phyloP scores from a whole-genome alignment of 2,797 vertebrate genomes.

The Myiothlypis chrysogaster region DNA sequence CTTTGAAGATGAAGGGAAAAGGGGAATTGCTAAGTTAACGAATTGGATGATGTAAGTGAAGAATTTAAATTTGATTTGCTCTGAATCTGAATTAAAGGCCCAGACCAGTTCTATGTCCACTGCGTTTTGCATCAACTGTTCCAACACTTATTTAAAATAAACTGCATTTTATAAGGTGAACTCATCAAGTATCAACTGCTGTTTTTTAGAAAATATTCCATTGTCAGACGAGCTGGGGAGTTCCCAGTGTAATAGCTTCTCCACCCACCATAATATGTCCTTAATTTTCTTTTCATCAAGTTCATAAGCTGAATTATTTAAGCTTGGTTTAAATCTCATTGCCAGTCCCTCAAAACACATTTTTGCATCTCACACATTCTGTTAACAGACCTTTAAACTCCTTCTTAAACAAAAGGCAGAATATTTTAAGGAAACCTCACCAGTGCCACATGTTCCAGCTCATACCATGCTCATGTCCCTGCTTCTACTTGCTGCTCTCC shows the following conservation, averaged over 20 bases:
- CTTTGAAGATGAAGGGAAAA: neutral
- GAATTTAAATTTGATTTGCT: neutral
- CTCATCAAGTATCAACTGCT: neutral
- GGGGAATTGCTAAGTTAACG: neutral
- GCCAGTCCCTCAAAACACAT: neutral
- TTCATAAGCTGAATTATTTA: neutral
- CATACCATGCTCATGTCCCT: neutral
- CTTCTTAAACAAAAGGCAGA: neutral
- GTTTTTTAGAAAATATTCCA: neutral
- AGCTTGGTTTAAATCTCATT: neutral
- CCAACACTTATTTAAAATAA: neutral
- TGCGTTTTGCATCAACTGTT: neutral
- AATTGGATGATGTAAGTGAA: neutral
- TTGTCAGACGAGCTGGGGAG: neutral
- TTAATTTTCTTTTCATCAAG: neutral
- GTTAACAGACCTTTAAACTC: neutral
- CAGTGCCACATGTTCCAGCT: neutral
- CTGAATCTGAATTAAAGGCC: neutral
- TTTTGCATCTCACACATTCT: neutral
- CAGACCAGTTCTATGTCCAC: neutral
- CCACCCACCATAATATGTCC: accelerated
- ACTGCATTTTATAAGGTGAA: neutral
- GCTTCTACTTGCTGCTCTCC: neutral
- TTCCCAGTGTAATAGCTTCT: neutral
- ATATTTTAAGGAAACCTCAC: neutral